Percentiles rank a stretch among this genome's conserved stretches.
These are phyloP conservation scores for Homarus americanus DNA, from an alignment of 1,140 invertebrate genomes.

Conservation along the genomic window DNA sequence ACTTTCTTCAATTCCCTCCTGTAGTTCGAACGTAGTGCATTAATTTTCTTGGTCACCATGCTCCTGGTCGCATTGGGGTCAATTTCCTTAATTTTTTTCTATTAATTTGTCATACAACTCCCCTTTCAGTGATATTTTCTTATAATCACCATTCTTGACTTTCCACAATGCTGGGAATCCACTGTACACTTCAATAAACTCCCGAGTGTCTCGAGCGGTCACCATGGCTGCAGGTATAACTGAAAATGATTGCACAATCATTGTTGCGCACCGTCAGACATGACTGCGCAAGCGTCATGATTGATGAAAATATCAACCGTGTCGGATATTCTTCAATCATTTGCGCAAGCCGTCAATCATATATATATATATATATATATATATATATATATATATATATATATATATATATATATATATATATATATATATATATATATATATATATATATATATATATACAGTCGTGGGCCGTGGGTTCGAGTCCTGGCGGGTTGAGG, in stretches of 20 bases:
- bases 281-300: neutral
- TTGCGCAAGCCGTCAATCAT: too few species aligned
- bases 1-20: too few species aligned
- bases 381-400: too few species aligned
- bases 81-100: neutral
- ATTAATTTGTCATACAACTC: neutral
- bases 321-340: constrained; percentile 11
- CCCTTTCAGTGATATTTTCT: constrained; percentile 11
- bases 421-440: too few species aligned
- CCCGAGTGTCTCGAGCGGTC: neutral
- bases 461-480: too few species aligned
- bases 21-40: constrained; percentile 18
- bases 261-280: neutral
- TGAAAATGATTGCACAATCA: neutral
- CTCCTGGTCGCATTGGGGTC: neutral
- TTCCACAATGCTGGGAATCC: too few species aligned
- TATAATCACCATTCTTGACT: too few species aligned
- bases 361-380: too few species aligned
- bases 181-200: neutral
- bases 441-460: too few species aligned
- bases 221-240: neutral
- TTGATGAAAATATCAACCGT: neutral
- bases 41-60: constrained; percentile 23
- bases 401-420: too few species aligned
- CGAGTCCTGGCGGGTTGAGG: too few species aligned